A percentile compares a stretch with the other conserved stretches of the same genome.
These are phyloP conservation scores for Melanocharis versteri DNA, from an alignment of 2,113 vertebrate species.

Conservation along the genomic window DNA sequence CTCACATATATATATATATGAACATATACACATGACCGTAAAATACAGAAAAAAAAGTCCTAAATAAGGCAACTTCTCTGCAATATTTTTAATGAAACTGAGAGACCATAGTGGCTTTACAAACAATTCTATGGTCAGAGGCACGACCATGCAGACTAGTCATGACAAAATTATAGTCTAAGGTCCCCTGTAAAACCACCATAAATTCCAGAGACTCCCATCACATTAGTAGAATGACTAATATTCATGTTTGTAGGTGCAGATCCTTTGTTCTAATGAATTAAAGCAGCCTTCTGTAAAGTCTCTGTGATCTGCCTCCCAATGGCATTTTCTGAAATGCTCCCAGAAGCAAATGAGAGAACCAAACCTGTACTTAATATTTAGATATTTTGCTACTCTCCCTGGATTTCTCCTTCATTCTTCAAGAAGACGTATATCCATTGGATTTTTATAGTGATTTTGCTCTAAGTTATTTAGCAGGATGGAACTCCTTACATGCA, in stretches of 20 bases:
- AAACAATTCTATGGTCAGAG: background rate
- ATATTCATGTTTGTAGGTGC: background rate
- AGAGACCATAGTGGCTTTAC: background rate
- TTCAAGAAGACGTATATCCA: background rate
- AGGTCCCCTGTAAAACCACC: background rate
- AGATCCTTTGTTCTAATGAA: background rate
- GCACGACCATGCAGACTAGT: background rate
- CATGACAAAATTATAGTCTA: background rate
- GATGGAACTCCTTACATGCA: background rate
- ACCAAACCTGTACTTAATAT: background rate
- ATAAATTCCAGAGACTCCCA: background rate
- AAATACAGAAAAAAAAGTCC: background rate
- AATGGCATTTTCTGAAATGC: background rate
- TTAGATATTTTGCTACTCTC: background rate
- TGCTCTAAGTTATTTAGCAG: background rate
- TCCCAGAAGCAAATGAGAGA: background rate
- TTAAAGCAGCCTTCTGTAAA: background rate
- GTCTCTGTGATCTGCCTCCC: background rate
- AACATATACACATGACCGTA: background rate
- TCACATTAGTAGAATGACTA: background rate
- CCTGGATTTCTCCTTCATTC: background rate
- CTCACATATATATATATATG: background rate
- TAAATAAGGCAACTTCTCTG: background rate
- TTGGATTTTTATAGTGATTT: background rate
- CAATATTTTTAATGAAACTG: background rate